Conservation (phyloP, 2,888 invertebrate species). For the Andrena minutula region DNA sequence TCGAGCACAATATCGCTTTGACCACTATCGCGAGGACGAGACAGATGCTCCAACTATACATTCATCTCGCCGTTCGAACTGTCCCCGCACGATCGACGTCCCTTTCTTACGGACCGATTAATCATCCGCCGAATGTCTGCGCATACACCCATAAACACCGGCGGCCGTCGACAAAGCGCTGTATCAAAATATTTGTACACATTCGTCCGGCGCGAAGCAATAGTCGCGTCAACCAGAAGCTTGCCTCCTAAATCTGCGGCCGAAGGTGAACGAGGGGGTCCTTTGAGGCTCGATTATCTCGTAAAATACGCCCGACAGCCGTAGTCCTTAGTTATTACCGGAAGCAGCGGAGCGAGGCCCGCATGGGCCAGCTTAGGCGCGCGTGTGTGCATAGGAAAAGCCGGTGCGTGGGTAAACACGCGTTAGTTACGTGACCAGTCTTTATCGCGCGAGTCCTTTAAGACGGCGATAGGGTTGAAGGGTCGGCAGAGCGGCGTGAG, state of each 20-base stretch:
- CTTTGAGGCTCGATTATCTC: slow-evolving; percentile 67
- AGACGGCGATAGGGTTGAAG: neutral
- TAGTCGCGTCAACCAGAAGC: slow-evolving; percentile 33
- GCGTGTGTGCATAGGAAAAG: slow-evolving; percentile 50
- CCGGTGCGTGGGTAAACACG: slow-evolving; percentile 73
- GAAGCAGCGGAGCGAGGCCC: slow-evolving; percentile 52
- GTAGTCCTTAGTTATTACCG: slow-evolving; percentile 69
- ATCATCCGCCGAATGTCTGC: slow-evolving; percentile 29
- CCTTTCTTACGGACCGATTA: slow-evolving; percentile 39
- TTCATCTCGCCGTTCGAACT: slow-evolving; percentile 25
- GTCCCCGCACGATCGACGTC: slow-evolving; percentile 41
- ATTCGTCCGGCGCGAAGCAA: slow-evolving; percentile 15
- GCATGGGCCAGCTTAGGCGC: neutral
- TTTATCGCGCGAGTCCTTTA: slow-evolving; percentile 66
- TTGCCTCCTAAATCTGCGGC: slow-evolving; percentile 30
- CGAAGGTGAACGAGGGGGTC: neutral
- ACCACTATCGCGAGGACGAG: slow-evolving; percentile 20
- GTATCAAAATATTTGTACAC: slow-evolving; percentile 55
- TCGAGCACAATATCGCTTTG: slow-evolving; percentile 10
- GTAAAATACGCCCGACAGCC: slow-evolving; percentile 65
- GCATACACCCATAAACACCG: slow-evolving; percentile 26
- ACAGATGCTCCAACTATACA: slow-evolving; percentile 47
- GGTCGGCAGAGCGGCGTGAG: too few species aligned
- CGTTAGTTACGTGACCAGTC: slow-evolving; percentile 73
- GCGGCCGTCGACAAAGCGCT: slow-evolving; percentile 33